Base-by-base conservation (phyloP, 1,140 invertebrate species). In the Leptoteleia sp. region DNA sequence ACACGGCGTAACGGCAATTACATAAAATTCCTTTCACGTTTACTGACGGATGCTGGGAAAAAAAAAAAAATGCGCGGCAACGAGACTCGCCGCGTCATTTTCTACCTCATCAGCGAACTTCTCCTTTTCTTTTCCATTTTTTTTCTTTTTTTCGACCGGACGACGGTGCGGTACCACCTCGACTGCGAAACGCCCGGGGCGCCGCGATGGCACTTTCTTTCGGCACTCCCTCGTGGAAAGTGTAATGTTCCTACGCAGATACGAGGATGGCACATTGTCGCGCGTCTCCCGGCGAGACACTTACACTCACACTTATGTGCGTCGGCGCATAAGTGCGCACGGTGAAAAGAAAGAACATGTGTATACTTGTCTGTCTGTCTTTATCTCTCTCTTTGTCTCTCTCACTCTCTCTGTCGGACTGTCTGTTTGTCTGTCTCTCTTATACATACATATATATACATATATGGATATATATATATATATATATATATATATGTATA, bases 221-320 rank as follows among this genome's bases (percentile, higher is more conserved):
- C 48, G 75, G 52, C 75, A 77, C 75, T 77, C 75, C 75, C 59
- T 77, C 48, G 43, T 70, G 65, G 57, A 77, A 77, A 77, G 57
- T 77, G 57, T 64, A 64, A 57, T 70, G 43, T 64, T 57, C 65
- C 75, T 71, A 64, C 75, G 75, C 75, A 70, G 45, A 50, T 9
- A 2, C 5, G 19, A 55, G 52, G 43, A 65, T 48, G 59, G 12
- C 19, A 65, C 52, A 50, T 57, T 72, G 68, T 62, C 47, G 12
- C 45, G 35, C 22, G 50, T 48, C n/a, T 9, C 17, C 1, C 4
- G 37, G 29, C 16, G 4, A 15, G 1, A 40, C 17, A 43, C 11
- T 12, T 43, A 16, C 19, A 25, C 4, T 1, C 3, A 11, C 2
- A 37, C 6, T 11, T 33, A 11, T 12, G 8, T 29, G 19, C 3